Evolutionary conservation across 2,113 vertebrate species (phyloP), one percentile per base, ranked within the genome.

Genomic region (Abramis brama): DNA sequence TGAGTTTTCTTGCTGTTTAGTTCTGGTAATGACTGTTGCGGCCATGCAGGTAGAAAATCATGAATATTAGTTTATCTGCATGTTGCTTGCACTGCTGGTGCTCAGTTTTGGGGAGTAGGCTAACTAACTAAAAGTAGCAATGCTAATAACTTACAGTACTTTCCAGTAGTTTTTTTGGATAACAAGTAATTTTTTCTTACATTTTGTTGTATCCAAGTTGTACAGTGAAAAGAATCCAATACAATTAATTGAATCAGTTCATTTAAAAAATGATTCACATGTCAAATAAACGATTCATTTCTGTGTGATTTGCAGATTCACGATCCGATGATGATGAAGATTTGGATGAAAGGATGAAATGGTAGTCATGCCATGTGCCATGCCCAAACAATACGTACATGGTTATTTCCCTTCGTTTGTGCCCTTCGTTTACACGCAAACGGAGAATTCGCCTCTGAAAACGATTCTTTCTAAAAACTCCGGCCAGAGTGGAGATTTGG

Each of bases 1-100:
- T 12, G 30, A 62, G 77, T 79, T 80, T 79, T 47, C 36, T 27
- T 27, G 78, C 36, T 6, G 59, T 25, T 64, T 80, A 30, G 36
- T 45, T 79, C 23, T 79, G 57, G 57, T 80, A 80, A 64, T 45
- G 25, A 59, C 1, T 78, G 30, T 6, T 60, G 25, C 1, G 6
- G 30, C 33, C 55, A 39, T 33, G 33, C n/a, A 25, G 57, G 77
- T 15, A 79, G 23, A 60, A 79, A 62, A 60, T 43, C 12, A 5
- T 1, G 12, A n/a, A 62, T 79, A 10, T 79, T 8, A 79, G 19
- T 79, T 79, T n/a, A 79, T 60, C 33, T 57, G 76, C 30, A 15
- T 79, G 55, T 39, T 57, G 19, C 30, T 33, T 55, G 50, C 4
- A 5, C 71, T 74, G 2, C 71, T 8, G 39, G 23, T 47, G 71